Evolutionary conservation across 2,113 vertebrate species (phyloP).

Genomic region (Calidris pygmaea): DNA sequence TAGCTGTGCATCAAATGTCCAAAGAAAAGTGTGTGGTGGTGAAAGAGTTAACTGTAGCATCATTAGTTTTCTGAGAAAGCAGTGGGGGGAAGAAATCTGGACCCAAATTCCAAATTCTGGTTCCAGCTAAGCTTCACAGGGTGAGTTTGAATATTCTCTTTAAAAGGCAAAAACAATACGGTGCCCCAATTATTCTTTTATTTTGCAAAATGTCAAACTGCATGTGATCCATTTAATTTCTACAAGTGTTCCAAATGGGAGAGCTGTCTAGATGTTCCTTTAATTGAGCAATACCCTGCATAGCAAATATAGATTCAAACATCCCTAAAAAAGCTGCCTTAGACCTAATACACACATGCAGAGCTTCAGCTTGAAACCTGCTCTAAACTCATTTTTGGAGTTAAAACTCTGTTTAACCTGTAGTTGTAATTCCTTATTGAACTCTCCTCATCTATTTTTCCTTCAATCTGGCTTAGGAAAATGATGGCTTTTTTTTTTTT

Average conservation of each 20-base stretch:
- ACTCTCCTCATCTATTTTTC: background rate
- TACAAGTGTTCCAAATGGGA: slow-evolving; percentile 74
- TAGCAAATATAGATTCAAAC: slow-evolving; percentile 56
- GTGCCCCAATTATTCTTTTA: slow-evolving; percentile 77
- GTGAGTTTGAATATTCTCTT: slow-evolving; percentile 67
- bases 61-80: slow-evolving; percentile 10
- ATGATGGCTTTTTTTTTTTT: background rate
- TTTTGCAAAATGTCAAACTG: slow-evolving; percentile 82
- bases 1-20: background rate
- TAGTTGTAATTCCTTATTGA: background rate
- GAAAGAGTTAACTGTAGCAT: slow-evolving; percentile 24
- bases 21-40: background rate
- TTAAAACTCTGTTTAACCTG: slow-evolving; percentile 14
- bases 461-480: background rate
- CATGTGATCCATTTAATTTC: slow-evolving; percentile 81
- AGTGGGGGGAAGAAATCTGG: slow-evolving; percentile 57
- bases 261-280: slow-evolving; percentile 69
- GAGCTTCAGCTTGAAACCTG: background rate
- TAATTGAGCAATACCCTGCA: slow-evolving; percentile 59
- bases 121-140: slow-evolving; percentile 69
- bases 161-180: slow-evolving; percentile 73
- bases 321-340: slow-evolving; percentile 8
- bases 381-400: background rate
- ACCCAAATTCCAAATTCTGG: slow-evolving; percentile 52
- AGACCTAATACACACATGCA: background rate